Base-by-base conservation (phyloP, 2,888 invertebrate species). In the Apodemia mormo region DNA sequence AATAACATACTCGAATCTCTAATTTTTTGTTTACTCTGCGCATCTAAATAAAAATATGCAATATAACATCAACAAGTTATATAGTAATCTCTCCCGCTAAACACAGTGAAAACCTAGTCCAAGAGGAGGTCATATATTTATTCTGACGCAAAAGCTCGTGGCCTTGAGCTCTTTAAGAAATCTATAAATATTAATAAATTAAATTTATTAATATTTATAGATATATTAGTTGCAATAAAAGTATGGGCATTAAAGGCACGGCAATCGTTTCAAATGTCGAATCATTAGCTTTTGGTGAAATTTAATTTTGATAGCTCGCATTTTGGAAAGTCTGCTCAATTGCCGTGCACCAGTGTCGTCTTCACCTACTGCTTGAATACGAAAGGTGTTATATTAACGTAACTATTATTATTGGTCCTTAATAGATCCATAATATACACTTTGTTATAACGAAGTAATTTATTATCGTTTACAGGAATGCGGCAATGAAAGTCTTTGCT, bases 401-500 rank as follows among this genome's bases (percentile, higher is more conserved):
- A 22, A 22, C 8, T n/a, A 22, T 22, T 54, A 22, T 54, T 54
- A 0, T 7, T 14, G 12, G 12, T 54, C 54, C 22, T 52, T 45
- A 40, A 22, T 22, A 54, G n/a, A 8, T 54, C 22, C n/a, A 22
- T 2, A 54, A 54, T 54, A 22, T 8, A 54, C 54, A 22, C 22
- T 54, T 54, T 54, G 22, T 54, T 54, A n/a, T 54, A 37, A 67
- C 37, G n/a, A 54, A 54, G 37, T 52, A 54, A 54, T 67, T 67
- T 54, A 22, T 54, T 54, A 54, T 54, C n/a, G 22, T 64, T 58
- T 30, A 37, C 83, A 82, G 76, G 82, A 80, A 86, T 84, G 86
- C 83, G 85, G 83, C 73, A 85, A 84, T 80, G 80, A 83, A 84
- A 83, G 81, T 77, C 76, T 74, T 74, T 67, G 68, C 66, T 70